phyloP scores from a whole-genome alignment of 2,888 invertebrate genomes.

The Hymenopus coronatus region DNA sequence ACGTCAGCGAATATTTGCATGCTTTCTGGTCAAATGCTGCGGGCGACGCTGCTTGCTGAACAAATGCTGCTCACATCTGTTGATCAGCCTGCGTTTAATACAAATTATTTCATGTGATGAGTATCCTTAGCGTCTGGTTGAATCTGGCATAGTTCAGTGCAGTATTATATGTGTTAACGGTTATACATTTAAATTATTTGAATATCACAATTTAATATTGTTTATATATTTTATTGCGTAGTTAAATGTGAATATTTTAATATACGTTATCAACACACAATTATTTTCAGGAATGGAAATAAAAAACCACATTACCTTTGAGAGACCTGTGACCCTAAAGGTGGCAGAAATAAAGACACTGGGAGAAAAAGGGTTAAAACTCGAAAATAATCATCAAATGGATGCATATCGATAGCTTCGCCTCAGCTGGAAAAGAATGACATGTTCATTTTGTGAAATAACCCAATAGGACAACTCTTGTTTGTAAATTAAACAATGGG shows the following conservation, averaged over 20 bases:
- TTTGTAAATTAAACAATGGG: neutral
- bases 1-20: neutral
- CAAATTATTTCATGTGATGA: neutral
- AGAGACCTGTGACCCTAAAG: constrained; percentile 4
- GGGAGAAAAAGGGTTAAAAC: constrained; percentile 1
- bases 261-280: neutral
- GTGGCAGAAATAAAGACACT: constrained; percentile 15
- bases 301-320: constrained; percentile 24
- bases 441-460: constrained; percentile 24
- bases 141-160: neutral
- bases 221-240: neutral
- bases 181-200: neutral
- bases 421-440: constrained; percentile 27
- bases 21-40: neutral
- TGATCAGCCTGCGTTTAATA: neutral
- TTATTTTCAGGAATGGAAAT: constrained; percentile 20
- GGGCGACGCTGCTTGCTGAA: neutral
- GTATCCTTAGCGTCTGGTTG: neutral
- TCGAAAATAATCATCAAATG: neutral
- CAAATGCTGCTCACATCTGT: neutral
- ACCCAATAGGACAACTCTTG: constrained; percentile 10
- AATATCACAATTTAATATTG: neutral
- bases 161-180: neutral
- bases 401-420: neutral
- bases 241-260: neutral